Evolutionary conservation across 2,113 vertebrate genomes (phyloP).

Genomic region (Callionymus lyra): DNA sequence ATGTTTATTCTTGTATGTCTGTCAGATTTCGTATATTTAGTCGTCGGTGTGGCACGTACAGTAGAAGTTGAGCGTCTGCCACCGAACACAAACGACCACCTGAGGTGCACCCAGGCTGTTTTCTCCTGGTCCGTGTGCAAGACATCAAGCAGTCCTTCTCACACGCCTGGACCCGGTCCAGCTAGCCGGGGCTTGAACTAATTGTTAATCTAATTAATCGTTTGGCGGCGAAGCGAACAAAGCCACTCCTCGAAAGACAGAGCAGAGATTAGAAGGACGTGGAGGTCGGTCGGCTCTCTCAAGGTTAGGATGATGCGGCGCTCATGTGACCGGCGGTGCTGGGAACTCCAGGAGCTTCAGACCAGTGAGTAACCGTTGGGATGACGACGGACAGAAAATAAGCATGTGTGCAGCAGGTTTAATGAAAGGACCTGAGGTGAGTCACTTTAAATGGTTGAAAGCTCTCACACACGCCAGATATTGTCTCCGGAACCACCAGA

Average conservation of each 20-base stretch:
- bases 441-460: conserved; percentile 34
- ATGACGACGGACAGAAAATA: conserved; percentile 30
- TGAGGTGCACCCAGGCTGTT: conserved; percentile 52
- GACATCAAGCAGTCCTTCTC: conserved; percentile 28
- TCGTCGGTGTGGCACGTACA: conserved; percentile 20
- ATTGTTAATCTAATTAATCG: conserved; percentile 24
- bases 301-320: conserved; percentile 3
- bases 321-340: conserved; percentile 21
- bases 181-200: conserved; percentile 20
- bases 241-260: conserved; percentile 3
- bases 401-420: conserved; percentile 23
- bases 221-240: conserved; percentile 6
- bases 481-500: conserved; percentile 31
- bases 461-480: conserved; percentile 13
- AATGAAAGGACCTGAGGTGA: conserved; percentile 37
- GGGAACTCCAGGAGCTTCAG: conserved; percentile 25
- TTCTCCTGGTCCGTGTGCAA: conserved; percentile 20
- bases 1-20: too few species aligned
- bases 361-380: conserved; percentile 24
- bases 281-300: not conserved
- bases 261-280: conserved; percentile 1
- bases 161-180: conserved; percentile 26
- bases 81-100: conserved; percentile 48
- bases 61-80: conserved; percentile 39
- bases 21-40: too few species aligned